Percentiles rank a stretch among this genome's conserved stretches.
Evolutionary conservation across 2,888 invertebrate species (phyloP).

Genomic region (Drosophila picticornis): DNA sequence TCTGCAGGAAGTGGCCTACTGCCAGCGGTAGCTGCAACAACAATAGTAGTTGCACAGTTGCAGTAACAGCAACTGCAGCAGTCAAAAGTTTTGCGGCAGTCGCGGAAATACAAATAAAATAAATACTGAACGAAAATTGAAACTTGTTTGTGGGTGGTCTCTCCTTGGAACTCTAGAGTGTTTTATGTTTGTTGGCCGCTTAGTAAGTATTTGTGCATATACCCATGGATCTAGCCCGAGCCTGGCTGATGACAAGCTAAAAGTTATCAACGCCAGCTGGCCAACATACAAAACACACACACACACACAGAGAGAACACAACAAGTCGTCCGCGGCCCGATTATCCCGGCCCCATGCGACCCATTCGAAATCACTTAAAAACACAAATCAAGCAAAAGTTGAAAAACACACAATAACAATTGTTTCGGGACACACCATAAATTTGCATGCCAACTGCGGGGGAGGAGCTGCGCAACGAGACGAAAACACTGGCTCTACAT

Average conservation of each 20-base stretch:
- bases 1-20: conserved; percentile 77
- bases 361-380: conserved; percentile 81
- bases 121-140: conserved; percentile 57
- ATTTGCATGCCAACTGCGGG: conserved; percentile 79
- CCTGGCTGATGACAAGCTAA: conserved; percentile 67
- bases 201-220: conserved; percentile 60
- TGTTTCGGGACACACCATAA: conserved; percentile 83
- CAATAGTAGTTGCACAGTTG: conserved; percentile 18
- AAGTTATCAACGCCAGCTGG: conserved; percentile 70
- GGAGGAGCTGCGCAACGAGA: conserved; percentile 20
- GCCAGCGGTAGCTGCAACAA: conserved; percentile 49
- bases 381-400: conserved; percentile 81
- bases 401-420: conserved; percentile 81
- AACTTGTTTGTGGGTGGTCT: conserved; percentile 33
- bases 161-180: conserved; percentile 41
- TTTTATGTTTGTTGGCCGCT: conserved; percentile 75
- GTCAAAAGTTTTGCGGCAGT: conserved; percentile 70
- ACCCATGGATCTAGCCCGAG: conserved; percentile 43
- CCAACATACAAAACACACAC: conserved; percentile 38
- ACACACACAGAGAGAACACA: conserved; percentile 50
- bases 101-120: conserved; percentile 78
- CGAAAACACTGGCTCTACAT: conserved; percentile 13
- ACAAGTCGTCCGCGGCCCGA: conserved; percentile 60
- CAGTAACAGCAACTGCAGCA: conserved; percentile 18
- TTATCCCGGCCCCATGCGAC: conserved; percentile 63